Evolutionary conservation across 2,888 invertebrate genomes (phyloP).

Genomic region (Pinctada fucata): DNA sequence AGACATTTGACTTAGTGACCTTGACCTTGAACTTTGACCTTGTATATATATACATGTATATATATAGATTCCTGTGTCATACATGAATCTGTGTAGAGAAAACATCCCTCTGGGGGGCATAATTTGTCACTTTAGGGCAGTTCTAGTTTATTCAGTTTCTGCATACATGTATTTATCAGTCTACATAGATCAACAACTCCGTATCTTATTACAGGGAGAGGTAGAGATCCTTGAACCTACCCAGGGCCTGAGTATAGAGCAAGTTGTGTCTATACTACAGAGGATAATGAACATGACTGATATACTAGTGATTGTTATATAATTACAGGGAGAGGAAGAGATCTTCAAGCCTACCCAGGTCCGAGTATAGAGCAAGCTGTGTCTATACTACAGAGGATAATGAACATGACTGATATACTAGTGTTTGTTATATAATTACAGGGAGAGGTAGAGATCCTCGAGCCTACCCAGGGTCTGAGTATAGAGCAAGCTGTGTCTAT

Average conservation of each 20-base stretch:
- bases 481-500: conserved; percentile 98
- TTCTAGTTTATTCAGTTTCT: no score
- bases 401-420: conserved; percentile 98
- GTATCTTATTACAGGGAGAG: conserved; percentile 86
- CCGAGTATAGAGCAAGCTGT: conserved; percentile 99
- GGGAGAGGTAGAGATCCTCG: conserved; percentile 98
- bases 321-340: conserved; percentile 93
- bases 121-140: no score
- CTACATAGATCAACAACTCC: no score
- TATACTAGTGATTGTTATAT: conserved; percentile 91
- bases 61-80: no score
- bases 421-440: conserved; percentile 86
- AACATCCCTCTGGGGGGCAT: no score
- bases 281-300: conserved; percentile 99
- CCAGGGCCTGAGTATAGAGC: conserved; percentile 98
- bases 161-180: no score
- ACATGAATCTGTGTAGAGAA: no score
- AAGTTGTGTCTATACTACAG: conserved; percentile 98
- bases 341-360: conserved; percentile 99
- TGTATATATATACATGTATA: no score
- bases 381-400: conserved; percentile 97
- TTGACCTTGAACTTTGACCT: no score
- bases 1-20: no score
- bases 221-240: conserved; percentile 98
- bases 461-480: conserved; percentile 99